Conservation (phyloP, 2,797 vertebrate species). For the Galagoides demidoff region DNA sequence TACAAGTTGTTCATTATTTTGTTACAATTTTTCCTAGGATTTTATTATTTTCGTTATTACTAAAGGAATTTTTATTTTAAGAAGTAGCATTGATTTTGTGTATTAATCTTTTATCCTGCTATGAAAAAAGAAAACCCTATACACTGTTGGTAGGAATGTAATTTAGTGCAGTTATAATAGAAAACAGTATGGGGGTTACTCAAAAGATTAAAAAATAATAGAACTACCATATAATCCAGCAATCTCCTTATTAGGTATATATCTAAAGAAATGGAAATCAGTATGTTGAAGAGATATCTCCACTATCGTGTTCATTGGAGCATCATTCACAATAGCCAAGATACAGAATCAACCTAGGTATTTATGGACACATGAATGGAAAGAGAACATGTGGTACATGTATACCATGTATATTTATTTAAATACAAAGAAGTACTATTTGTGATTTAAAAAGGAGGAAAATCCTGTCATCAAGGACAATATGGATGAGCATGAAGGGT, state of each 20-base stretch:
- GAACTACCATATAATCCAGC: not conserved
- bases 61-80: not conserved
- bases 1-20: not conserved
- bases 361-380: not conserved
- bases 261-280: not conserved
- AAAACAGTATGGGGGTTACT: not conserved
- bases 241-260: not conserved
- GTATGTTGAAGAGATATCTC: not conserved
- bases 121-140: not conserved
- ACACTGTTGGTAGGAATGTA: not conserved
- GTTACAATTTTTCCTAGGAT: not conserved
- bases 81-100: not conserved
- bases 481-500: not conserved
- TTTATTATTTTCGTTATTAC: not conserved
- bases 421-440: not conserved
- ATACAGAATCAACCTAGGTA: not conserved
- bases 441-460: not conserved
- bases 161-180: not conserved
- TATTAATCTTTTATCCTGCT: not conserved
- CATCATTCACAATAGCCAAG: not conserved
- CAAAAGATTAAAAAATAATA: not conserved
- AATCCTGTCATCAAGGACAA: not conserved
- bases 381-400: not conserved
- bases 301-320: not conserved
- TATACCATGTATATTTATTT: not conserved